Evolutionary conservation across 2,888 invertebrate species (phyloP).

Genomic region (Nomada fabriciana): DNA sequence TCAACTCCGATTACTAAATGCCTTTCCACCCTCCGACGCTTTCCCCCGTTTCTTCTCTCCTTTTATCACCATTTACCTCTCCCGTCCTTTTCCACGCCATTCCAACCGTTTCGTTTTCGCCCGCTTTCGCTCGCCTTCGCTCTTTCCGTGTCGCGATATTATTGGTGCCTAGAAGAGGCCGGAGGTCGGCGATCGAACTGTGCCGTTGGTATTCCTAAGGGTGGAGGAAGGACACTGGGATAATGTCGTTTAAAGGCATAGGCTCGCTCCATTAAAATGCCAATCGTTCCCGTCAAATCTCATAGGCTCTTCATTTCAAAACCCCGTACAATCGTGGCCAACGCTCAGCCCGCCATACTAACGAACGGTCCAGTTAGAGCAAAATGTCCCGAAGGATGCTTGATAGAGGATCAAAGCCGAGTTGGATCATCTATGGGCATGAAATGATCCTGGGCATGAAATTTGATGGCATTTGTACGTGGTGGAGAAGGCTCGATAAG

Average conservation of each 20-base stretch:
- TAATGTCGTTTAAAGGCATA: slow-evolving; percentile 69
- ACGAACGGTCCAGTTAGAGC: slow-evolving; percentile 35
- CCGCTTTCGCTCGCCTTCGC: slow-evolving; percentile 21
- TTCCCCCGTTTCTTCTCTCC: slow-evolving; percentile 9
- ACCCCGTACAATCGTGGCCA: slow-evolving; percentile 27
- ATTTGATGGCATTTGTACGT: not conserved
- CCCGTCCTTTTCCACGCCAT: slow-evolving; percentile 4
- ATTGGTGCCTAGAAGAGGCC: slow-evolving; percentile 45
- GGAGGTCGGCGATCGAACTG: slow-evolving; percentile 58
- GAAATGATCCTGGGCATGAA: not conserved
- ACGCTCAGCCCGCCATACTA: slow-evolving; percentile 7
- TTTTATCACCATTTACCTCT: not conserved
- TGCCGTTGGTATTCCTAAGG: slow-evolving; percentile 65
- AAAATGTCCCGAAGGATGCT: slow-evolving; percentile 20
- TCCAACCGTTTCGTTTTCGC: slow-evolving; percentile 41
- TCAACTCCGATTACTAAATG: slow-evolving; percentile 74
- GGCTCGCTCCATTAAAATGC: slow-evolving; percentile 65
- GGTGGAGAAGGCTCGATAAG: too few species aligned
- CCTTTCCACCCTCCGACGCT: slow-evolving; percentile 53
- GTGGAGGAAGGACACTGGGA: slow-evolving; percentile 62
- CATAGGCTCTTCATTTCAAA: slow-evolving; percentile 65
- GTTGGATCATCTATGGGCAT: not conserved
- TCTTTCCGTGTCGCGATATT: slow-evolving; percentile 57
- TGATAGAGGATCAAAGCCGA: not conserved
- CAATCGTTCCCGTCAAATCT: slow-evolving; percentile 65